A percentile compares a stretch with the other conserved stretches of the same genome.
phyloP scores from a whole-genome alignment of 2,888 invertebrate species.

The Andrena minutula region DNA sequence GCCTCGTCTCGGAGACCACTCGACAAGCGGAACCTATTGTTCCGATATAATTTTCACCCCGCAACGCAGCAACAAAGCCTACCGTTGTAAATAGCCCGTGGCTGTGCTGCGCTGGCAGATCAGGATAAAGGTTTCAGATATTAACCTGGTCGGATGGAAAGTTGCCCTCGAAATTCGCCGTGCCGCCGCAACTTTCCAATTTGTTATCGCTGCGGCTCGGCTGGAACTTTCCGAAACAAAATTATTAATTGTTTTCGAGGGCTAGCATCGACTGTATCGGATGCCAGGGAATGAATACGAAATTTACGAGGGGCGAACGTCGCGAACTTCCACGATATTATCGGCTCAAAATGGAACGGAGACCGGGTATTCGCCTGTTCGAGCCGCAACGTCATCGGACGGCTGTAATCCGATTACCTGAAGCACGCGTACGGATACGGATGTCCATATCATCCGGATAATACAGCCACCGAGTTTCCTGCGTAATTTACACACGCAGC shows the following conservation, averaged over 20 bases:
- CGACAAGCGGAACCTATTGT: not conserved
- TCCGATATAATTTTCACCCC: not conserved
- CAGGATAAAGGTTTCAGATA: constrained; percentile 33
- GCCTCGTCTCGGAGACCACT: not conserved
- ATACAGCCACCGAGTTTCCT: constrained; percentile 32
- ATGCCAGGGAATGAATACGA: not conserved
- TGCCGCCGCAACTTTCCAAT: constrained; percentile 4
- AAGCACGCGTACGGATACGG: constrained; percentile 18
- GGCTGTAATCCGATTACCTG: constrained; percentile 45
- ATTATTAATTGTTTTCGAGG: constrained; percentile 18
- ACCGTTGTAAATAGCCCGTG: constrained; percentile 17
- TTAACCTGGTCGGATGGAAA: not conserved
- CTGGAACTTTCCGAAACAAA: not conserved
- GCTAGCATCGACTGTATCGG: not conserved
- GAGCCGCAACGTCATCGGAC: constrained; percentile 23
- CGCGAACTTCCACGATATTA: not conserved
- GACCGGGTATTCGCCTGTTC: constrained; percentile 22
- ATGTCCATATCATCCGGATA: constrained; percentile 48
- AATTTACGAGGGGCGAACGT: not conserved
- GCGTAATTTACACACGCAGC: constrained; percentile 14
- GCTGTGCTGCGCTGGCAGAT: constrained; percentile 3
- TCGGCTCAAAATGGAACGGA: constrained; percentile 24
- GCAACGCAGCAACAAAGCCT: not conserved
- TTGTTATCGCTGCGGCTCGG: not conserved
- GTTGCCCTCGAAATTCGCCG: not conserved